Percentiles rank a stretch among this genome's conserved stretches.
Evolutionary conservation across 2,888 invertebrate species (phyloP).

Genomic region (Glaucopsyche alexis): DNA sequence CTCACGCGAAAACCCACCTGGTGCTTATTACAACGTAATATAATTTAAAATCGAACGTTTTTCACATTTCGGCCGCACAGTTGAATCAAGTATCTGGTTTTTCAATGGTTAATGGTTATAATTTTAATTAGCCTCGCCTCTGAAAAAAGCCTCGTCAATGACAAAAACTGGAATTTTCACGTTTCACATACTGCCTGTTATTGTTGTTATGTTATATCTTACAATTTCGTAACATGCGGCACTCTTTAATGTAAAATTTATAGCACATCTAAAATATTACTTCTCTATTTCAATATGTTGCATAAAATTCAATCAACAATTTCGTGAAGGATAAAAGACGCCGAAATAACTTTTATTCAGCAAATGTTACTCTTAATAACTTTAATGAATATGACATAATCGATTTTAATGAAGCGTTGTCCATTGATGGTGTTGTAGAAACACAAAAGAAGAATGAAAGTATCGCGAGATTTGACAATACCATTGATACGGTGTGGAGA

Average conservation of each 20-base stretch:
- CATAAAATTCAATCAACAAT: neutral
- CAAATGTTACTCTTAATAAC: neutral
- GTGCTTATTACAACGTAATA: neutral
- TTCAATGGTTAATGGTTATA: neutral
- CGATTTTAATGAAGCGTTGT: neutral
- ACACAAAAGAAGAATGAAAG: conserved; percentile 8
- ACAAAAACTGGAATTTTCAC: neutral
- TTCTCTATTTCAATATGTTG: neutral
- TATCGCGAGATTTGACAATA: conserved; percentile 26
- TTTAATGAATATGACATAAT: conserved; percentile 9
- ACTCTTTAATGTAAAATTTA: neutral
- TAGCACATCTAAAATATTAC: neutral
- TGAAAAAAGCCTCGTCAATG: neutral
- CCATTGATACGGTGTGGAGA: conserved; percentile 6
- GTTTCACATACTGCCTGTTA: neutral
- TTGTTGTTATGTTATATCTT: neutral
- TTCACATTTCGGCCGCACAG: neutral
- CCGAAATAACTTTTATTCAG: neutral
- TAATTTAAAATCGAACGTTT: neutral
- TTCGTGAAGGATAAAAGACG: neutral
- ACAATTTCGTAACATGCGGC: neutral
- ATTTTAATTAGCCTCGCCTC: conserved; percentile 9
- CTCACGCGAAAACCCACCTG: conserved; percentile 6
- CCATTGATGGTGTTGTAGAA: neutral
- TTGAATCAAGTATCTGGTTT: neutral